These are phyloP conservation scores for Ischnus inquisitorius DNA, from an alignment of 2,888 invertebrate genomes.

Conservation along the genomic window DNA sequence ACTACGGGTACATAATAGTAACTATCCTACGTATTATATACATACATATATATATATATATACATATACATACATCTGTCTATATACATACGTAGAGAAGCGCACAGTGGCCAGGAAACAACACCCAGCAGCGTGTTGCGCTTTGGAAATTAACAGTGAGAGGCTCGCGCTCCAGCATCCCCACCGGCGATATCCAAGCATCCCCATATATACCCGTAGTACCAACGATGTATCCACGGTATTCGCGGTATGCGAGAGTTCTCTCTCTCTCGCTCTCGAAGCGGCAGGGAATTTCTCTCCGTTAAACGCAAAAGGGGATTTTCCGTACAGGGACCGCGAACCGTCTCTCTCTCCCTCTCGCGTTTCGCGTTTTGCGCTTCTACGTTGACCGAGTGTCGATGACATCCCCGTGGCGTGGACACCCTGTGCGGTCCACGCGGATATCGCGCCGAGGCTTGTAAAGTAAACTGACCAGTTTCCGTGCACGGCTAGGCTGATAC, in stretches of 20 bases:
- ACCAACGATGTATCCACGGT: slow-evolving; percentile 41
- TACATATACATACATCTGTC: too few species aligned
- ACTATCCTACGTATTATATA: background rate
- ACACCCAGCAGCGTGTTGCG: slow-evolving; percentile 46
- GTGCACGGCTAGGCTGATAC: background rate
- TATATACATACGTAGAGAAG: background rate
- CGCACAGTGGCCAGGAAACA: slow-evolving; percentile 17
- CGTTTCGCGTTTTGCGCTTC: slow-evolving; percentile 22
- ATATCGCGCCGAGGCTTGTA: slow-evolving; percentile 53
- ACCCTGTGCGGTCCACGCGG: background rate
- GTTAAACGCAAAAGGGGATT: slow-evolving; percentile 1
- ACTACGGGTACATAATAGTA: background rate
- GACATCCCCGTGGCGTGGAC: slow-evolving; percentile 26
- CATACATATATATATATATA: too few species aligned
- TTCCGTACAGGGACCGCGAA: background rate
- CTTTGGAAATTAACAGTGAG: slow-evolving; percentile 59
- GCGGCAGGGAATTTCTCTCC: background rate
- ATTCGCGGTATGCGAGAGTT: slow-evolving; percentile 42
- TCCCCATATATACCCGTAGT: slow-evolving; percentile 5
- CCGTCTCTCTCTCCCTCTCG: background rate
- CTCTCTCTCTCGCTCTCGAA: background rate
- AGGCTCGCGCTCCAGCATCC: slow-evolving; percentile 12
- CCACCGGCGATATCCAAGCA: slow-evolving; percentile 5
- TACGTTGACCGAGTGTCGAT: slow-evolving; percentile 54
- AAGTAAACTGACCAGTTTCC: slow-evolving; percentile 35